Base-by-base conservation (phyloP, 2,888 invertebrate genomes). In the Stenolophus ochropezus region DNA sequence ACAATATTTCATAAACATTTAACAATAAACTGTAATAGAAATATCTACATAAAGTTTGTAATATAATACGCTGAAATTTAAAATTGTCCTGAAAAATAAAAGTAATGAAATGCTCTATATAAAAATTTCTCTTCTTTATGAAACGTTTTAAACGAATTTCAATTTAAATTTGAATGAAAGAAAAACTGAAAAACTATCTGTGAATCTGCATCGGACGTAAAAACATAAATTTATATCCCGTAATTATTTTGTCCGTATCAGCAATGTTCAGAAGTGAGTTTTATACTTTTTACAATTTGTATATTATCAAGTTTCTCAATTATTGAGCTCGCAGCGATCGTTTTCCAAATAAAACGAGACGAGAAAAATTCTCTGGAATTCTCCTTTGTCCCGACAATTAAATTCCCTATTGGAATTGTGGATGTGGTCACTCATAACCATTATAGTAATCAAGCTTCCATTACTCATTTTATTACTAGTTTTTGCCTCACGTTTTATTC, bases 211-310 rank as follows among this genome's bases (percentile, higher is more conserved):
- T 42, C 11, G 8, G 1, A 42, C 33, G 11, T 42, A 42, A 51
- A 51, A 51, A 51, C 51, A 51, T 51, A 16, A 51, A 51, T 51
- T 4, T 16, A 51, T 51, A 51, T 51, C 14, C 16, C 5, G 51
- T 4, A 51, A 51, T 51, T 51, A 51, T 51, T 51, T 51, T 51
- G 16, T 51, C 1, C 16, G 18, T 51, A 51, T 51, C 51, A 51
- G 51, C 51, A 51, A 16, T 16, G 18, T 51, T 51, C 3, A 56
- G 11, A 21, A 21, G 11, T 61, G n/a, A 11, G n/a, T 11, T n/a
- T 25, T 27, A n/a, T 14, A 23, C 23, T 61, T 61, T 61, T 61
- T 61, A 25, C n/a, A 61, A 25, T 61, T 61, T 61, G 56, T 20
- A 61, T 25, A 21, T 25, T 11, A 61, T 25, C 61, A 25, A 25